Evolutionary conservation across 2,888 invertebrate species (phyloP).

Genomic region (Meteorus colon): DNA sequence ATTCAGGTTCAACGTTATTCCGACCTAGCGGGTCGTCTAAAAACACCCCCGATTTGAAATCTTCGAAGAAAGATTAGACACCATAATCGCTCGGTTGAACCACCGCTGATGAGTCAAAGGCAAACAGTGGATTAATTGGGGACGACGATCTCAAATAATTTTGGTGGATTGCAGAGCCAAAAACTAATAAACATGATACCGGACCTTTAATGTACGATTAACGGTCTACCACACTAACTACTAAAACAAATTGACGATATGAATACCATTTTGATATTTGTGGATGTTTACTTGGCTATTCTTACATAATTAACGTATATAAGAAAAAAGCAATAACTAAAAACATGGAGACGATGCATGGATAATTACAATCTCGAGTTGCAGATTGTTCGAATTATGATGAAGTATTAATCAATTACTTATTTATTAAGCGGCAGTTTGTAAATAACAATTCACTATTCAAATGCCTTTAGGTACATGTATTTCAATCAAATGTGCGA

Average conservation of each 20-base stretch:
- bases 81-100: not conserved
- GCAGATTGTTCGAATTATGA: not conserved
- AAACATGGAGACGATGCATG: no score
- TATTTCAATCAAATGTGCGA: not conserved
- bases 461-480: not conserved
- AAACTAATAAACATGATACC: not conserved
- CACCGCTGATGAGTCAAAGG: not conserved
- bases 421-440: not conserved
- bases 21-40: not conserved
- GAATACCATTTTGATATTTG: not conserved
- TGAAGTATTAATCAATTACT: not conserved
- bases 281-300: no score
- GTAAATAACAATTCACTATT: constrained; percentile 8
- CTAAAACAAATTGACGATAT: not conserved
- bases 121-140: not conserved
- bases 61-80: not conserved
- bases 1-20: not conserved
- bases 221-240: not conserved
- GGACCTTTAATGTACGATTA: not conserved
- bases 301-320: no score
- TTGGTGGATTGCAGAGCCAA: not conserved
- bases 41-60: not conserved
- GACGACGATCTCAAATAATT: not conserved
- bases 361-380: not conserved
- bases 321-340: no score